Conservation (phyloP, 2,888 invertebrate species). For the Steinernema hermaphroditum region DNA sequence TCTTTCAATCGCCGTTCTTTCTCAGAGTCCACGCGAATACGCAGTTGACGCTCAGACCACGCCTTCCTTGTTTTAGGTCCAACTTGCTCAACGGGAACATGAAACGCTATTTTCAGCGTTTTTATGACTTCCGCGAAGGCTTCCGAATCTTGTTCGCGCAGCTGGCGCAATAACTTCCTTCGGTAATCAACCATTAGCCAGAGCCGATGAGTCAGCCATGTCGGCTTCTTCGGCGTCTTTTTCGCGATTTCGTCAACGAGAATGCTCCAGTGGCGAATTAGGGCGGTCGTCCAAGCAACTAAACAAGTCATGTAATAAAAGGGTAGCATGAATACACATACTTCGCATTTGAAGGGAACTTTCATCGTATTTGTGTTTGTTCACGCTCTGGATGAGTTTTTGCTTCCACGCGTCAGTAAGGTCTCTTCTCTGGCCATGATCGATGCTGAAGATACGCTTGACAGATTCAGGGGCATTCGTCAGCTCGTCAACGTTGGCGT, state of each 20-base stretch:
- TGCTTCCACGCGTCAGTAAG: slow-evolving; percentile 60
- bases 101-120: slow-evolving; percentile 62
- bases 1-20: slow-evolving; percentile 59
- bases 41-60: slow-evolving; percentile 61
- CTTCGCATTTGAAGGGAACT: slow-evolving; percentile 58
- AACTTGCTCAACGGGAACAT: slow-evolving; percentile 57
- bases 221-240: slow-evolving; percentile 54
- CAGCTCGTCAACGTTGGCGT: slow-evolving; percentile 55
- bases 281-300: slow-evolving; percentile 64
- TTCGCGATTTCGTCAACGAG: slow-evolving; percentile 58
- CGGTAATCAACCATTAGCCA: slow-evolving; percentile 57
- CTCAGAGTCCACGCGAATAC: slow-evolving; percentile 56
- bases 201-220: slow-evolving; percentile 58
- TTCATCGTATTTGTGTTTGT: slow-evolving; percentile 54
- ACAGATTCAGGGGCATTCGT: slow-evolving; percentile 58
- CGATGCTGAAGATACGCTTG: slow-evolving; percentile 62
- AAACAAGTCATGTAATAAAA: slow-evolving; percentile 35
- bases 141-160: slow-evolving; percentile 49
- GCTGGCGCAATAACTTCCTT: slow-evolving; percentile 52
- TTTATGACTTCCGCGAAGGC: slow-evolving; percentile 51
- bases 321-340: slow-evolving; percentile 33
- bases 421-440: slow-evolving; percentile 57
- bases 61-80: slow-evolving; percentile 46
- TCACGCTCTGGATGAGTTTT: slow-evolving; percentile 52
- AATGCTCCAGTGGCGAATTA: slow-evolving; percentile 64